phyloP scores from a whole-genome alignment of 2,113 vertebrate species.

The Clinocottus analis region DNA sequence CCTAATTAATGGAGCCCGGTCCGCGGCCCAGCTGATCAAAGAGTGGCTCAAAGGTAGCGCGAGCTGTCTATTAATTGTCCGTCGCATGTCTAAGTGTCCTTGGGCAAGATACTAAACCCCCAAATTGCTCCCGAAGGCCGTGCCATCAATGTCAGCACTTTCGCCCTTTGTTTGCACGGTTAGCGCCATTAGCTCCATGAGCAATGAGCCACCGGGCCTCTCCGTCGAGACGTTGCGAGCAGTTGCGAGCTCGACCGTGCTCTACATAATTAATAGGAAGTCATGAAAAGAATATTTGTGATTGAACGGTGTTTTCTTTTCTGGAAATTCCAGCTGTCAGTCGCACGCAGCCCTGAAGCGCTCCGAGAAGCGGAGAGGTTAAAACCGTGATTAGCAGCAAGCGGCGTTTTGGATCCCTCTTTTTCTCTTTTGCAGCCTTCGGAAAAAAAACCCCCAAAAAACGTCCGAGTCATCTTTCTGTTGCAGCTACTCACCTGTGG shows the following conservation, averaged over 20 bases:
- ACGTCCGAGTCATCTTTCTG: conserved; percentile 18
- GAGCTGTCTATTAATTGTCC: background rate
- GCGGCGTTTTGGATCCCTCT: background rate
- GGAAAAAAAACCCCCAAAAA: conserved; percentile 19
- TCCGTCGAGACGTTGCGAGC: background rate
- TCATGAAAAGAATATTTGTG: conserved; percentile 20
- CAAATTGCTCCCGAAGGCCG: background rate
- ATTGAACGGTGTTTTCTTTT: conserved; percentile 19
- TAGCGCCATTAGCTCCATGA: background rate
- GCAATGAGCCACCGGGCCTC: background rate
- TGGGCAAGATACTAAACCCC: background rate
- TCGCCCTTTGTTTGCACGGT: background rate
- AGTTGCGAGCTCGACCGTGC: background rate
- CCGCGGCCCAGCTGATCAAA: background rate
- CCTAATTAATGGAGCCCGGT: background rate
- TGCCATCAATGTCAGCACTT: background rate
- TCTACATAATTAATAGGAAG: conserved; percentile 21
- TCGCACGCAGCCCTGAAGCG: conserved; percentile 29
- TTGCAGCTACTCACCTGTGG: conserved; percentile 25
- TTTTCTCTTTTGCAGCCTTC: conserved; percentile 24
- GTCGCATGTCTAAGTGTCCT: background rate
- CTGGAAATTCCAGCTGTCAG: conserved; percentile 1
- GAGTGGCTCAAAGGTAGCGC: background rate
- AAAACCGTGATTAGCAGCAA: conserved; percentile 22
- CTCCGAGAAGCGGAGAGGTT: conserved; percentile 14